These are phyloP conservation scores for Pachypeltis micranthus DNA, from an alignment of 1,140 invertebrate genomes.

Conservation along the genomic window DNA sequence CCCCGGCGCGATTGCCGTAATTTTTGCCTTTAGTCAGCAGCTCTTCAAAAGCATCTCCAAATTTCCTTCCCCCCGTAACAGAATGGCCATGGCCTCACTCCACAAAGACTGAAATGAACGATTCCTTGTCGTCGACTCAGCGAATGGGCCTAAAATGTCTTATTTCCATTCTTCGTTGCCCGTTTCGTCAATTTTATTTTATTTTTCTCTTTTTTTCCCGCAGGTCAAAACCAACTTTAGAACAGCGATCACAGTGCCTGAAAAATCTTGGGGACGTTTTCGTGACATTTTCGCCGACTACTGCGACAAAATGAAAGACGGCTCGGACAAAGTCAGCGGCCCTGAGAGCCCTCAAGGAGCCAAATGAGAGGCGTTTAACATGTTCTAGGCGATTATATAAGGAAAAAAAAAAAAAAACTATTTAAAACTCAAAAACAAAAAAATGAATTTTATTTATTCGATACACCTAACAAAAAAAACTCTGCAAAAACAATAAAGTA, in stretches of 20 bases:
- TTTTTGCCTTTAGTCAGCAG: no score
- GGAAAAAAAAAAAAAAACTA: not conserved
- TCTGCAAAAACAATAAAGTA: not conserved
- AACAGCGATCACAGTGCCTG: constrained; percentile 94
- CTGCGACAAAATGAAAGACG: constrained; percentile 80
- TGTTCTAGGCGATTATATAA: constrained; percentile 13
- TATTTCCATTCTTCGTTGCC: not conserved
- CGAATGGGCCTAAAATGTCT: not conserved
- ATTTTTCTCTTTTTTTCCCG: constrained; percentile 26
- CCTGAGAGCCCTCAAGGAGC: constrained; percentile 19
- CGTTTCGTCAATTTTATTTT: constrained; percentile 6
- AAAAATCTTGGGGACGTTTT: constrained; percentile 93
- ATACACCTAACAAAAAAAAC: not conserved
- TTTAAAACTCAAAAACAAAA: constrained; percentile 12
- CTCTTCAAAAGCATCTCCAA: no score
- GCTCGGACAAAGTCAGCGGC: constrained; percentile 27
- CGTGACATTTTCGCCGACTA: constrained; percentile 92
- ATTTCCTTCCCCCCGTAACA: no score
- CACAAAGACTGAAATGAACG: no score
- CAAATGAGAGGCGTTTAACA: constrained; percentile 16
- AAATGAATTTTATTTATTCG: not conserved
- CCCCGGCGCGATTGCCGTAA: no score
- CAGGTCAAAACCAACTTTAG: constrained; percentile 95
- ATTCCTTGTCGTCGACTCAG: not conserved
- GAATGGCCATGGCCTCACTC: no score